Conservation (phyloP, 2,113 vertebrate genomes). For the Corythornis madagascariensis region DNA sequence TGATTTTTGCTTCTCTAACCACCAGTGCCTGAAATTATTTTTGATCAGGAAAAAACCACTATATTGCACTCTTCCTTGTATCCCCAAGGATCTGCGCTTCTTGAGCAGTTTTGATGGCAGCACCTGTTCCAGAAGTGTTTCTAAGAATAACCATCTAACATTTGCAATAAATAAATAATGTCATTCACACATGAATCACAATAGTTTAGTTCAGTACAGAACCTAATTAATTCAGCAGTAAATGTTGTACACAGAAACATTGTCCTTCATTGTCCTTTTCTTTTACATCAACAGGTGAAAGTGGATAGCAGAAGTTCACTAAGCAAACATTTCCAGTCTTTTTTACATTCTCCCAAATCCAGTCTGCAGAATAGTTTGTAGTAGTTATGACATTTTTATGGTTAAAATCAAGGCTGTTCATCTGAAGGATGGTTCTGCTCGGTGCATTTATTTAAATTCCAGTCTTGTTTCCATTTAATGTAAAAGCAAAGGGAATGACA, state of each 20-base stretch:
- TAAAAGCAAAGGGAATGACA: conserved; percentile 48
- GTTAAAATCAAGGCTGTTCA: background rate
- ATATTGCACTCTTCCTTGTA: background rate
- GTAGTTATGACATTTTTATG: background rate
- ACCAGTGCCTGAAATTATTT: background rate
- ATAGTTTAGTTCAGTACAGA: background rate
- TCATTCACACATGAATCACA: background rate
- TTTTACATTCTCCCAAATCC: background rate
- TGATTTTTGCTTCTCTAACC: background rate
- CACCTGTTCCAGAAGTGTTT: background rate
- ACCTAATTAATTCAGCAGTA: background rate
- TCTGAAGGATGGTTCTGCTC: background rate
- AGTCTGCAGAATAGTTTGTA: background rate
- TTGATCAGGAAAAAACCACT: background rate
- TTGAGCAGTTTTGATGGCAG: background rate
- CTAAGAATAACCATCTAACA: background rate
- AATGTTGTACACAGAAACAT: background rate
- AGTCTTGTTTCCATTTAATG: conserved; percentile 21
- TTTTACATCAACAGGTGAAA: background rate
- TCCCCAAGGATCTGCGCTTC: background rate
- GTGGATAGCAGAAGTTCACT: background rate
- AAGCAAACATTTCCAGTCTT: background rate
- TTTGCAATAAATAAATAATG: background rate
- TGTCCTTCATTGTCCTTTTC: background rate
- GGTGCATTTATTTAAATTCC: conserved; percentile 29